Conservation (phyloP, 1,140 invertebrate genomes). For the Drosophila azteca region DNA sequence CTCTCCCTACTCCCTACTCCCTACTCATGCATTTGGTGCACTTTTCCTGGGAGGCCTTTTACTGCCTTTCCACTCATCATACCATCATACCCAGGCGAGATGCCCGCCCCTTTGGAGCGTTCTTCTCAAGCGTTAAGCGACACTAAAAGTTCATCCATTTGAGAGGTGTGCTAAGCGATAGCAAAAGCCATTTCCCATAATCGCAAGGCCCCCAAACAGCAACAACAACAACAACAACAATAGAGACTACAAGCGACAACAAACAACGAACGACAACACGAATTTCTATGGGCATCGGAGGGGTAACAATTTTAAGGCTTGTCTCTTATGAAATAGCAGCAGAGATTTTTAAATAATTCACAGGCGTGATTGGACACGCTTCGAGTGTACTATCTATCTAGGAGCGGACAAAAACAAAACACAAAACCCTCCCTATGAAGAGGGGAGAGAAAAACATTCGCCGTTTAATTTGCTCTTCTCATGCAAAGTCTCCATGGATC, state of each 20-base stretch:
- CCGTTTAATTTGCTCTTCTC: constrained; percentile 41
- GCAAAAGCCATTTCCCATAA: constrained; percentile 64
- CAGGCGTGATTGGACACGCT: constrained; percentile 66
- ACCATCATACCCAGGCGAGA: constrained; percentile 2
- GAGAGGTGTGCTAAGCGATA: constrained; percentile 59
- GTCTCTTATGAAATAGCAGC: constrained; percentile 60
- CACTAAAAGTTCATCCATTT: constrained; percentile 52
- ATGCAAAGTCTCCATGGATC: constrained; percentile 34
- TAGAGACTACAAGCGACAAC: constrained; percentile 5
- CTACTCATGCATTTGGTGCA: constrained; percentile 5
- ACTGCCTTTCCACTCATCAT: constrained; percentile 30
- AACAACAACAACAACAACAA: constrained; percentile 9
- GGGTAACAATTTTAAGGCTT: constrained; percentile 59
- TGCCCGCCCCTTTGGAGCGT: constrained; percentile 32
- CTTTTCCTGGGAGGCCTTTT: constrained; percentile 29
- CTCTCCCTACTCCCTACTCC: too few species aligned
- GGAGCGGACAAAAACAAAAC: too few species aligned
- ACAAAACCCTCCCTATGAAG: background rate
- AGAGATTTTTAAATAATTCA: constrained; percentile 63
- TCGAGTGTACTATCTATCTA: constrained; percentile 28
- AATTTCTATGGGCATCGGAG: constrained; percentile 60
- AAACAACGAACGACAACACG: constrained; percentile 38
- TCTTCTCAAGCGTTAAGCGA: constrained; percentile 54
- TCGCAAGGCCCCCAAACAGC: constrained; percentile 38
- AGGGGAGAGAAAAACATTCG: background rate